Percentiles rank a stretch among this genome's conserved stretches.
Conservation (phyloP, 2,888 invertebrate species). For the Emmelina monodactyla region DNA sequence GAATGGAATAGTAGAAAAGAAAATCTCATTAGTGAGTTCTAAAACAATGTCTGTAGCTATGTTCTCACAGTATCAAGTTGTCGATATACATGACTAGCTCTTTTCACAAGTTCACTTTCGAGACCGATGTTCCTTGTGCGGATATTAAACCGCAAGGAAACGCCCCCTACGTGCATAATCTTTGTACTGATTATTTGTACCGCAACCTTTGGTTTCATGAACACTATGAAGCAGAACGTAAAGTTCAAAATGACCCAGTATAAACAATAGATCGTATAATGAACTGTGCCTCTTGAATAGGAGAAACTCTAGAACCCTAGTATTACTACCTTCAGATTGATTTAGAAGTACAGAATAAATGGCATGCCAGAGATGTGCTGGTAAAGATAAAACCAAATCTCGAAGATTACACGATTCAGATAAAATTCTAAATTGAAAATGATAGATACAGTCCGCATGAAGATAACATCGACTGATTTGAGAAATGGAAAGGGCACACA, state of each 20-base stretch:
- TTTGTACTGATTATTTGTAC: slow-evolving; percentile 26
- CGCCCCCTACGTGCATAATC: slow-evolving; percentile 25
- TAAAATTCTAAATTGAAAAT: slow-evolving; percentile 30
- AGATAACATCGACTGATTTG: slow-evolving; percentile 16
- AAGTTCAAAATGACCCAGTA: slow-evolving; percentile 1
- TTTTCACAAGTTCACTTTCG: slow-evolving; percentile 61
- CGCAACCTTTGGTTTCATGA: slow-evolving; percentile 9
- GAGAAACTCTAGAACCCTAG: slow-evolving; percentile 29
- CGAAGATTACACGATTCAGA: slow-evolving; percentile 14
- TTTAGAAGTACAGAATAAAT: slow-evolving; percentile 19
- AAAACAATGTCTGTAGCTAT: slow-evolving; percentile 10
- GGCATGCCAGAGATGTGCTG: neutral
- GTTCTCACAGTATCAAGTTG: slow-evolving; percentile 41
- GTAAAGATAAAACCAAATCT: neutral
- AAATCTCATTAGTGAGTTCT: slow-evolving; percentile 3
- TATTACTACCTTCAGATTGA: slow-evolving; percentile 31
- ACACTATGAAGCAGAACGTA: neutral
- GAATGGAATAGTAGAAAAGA: too few species aligned
- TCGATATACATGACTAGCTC: slow-evolving; percentile 52
- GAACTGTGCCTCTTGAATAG: slow-evolving; percentile 20
- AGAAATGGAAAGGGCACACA: neutral
- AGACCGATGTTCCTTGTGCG: slow-evolving; percentile 25
- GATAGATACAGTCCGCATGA: slow-evolving; percentile 22
- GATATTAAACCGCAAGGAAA: slow-evolving; percentile 14
- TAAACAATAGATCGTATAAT: too few species aligned